A percentile compares a stretch with the other conserved stretches of the same genome.
Evolutionary conservation across 2,797 vertebrate genomes (phyloP).

Genomic region (Setipinna tenuifilis): DNA sequence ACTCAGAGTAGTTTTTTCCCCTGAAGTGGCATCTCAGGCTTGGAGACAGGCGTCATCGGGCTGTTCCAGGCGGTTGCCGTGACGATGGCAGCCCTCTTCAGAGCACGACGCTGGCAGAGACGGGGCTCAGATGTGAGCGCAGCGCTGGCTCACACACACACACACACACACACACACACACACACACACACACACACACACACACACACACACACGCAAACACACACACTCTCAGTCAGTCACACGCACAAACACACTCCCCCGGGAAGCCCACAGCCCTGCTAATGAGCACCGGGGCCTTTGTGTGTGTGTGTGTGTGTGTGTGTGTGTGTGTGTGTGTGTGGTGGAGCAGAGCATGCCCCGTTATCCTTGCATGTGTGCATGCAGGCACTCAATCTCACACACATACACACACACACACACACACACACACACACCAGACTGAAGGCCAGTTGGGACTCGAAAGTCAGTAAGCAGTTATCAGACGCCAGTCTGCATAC

Average conservation of each 20-base stretch:
- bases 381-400: no score
- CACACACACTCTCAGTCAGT: neutral
- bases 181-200: neutral
- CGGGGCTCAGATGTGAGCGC: slow-evolving; percentile 46
- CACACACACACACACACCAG: neutral
- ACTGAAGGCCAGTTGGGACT: slow-evolving; percentile 5
- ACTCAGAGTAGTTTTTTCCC: slow-evolving; percentile 43
- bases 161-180: slow-evolving; percentile 17
- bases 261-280: neutral
- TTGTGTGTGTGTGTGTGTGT: slow-evolving; percentile 8
- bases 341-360: neutral
- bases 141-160: slow-evolving; percentile 49
- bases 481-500: slow-evolving; percentile 6
- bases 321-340: neutral
- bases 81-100: slow-evolving; percentile 61
- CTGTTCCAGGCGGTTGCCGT: slow-evolving; percentile 44
- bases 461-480: neutral
- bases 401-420: neutral
- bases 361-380: neutral
- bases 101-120: slow-evolving; percentile 57
- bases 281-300: neutral
- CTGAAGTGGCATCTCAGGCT: slow-evolving; percentile 3
- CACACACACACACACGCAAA: neutral
- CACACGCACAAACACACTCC: neutral
- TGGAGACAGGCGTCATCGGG: slow-evolving; percentile 31